phyloP scores from a whole-genome alignment of 2,797 vertebrate species.

The Jordanella pulchra region DNA sequence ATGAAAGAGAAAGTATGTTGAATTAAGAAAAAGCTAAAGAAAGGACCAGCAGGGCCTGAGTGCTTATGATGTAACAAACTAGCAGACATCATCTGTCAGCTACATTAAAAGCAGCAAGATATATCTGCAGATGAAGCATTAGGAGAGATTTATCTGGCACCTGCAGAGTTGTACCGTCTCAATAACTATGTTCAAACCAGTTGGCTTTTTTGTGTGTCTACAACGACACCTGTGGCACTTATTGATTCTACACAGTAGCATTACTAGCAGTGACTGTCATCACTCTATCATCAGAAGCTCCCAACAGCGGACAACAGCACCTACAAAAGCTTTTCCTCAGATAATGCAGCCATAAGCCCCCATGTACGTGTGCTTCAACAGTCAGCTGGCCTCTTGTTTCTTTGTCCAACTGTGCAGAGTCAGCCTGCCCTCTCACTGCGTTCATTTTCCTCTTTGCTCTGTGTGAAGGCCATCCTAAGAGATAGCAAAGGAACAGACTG shows the following conservation, averaged over 20 bases:
- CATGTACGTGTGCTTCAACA: constrained; percentile 13
- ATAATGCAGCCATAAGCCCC: constrained; percentile 33
- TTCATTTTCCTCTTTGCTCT: constrained; percentile 59
- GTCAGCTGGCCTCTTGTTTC: constrained; percentile 36
- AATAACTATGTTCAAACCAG: constrained; percentile 27
- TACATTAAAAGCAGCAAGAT: constrained; percentile 32
- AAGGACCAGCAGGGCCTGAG: constrained; percentile 3
- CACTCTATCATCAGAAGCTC: constrained; percentile 59
- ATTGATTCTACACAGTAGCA: constrained; percentile 49
- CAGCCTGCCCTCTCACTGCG: constrained; percentile 47
- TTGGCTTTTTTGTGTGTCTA: constrained; percentile 22
- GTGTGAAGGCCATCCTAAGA: constrained; percentile 63
- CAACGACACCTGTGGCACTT: constrained; percentile 47
- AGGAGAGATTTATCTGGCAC: constrained; percentile 21
- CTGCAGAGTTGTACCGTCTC: neutral
- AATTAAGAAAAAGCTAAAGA: constrained; percentile 12
- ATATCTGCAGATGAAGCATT: constrained; percentile 17
- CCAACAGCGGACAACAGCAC: constrained; percentile 28
- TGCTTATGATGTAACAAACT: constrained; percentile 30
- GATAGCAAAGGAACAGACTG: constrained; percentile 29
- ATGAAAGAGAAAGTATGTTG: constrained; percentile 14
- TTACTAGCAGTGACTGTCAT: constrained; percentile 35
- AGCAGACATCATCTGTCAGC: constrained; percentile 29
- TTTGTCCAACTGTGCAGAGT: constrained; percentile 36
- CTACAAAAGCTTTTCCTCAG: constrained; percentile 53